Evolutionary conservation across 2,113 vertebrate genomes (phyloP), one percentile per base, ranked within the genome.

Genomic region (Burhinus bistriatus): DNA sequence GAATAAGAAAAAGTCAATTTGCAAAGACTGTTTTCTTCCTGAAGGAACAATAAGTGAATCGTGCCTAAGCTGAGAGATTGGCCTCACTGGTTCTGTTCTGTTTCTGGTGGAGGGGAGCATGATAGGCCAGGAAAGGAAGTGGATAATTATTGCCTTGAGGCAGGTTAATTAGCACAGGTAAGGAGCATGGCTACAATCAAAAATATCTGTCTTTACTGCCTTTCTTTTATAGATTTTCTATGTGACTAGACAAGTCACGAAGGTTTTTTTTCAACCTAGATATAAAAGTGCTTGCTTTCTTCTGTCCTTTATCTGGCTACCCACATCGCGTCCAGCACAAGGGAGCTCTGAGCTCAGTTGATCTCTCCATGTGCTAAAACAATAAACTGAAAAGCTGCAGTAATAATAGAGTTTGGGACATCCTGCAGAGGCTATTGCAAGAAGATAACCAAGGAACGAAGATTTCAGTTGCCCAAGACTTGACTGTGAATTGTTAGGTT

Each of bases 91-190:
- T 51, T 94, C 62, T 82, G 16, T 65, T 68, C 52, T 87, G 40
- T 27, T 87, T 68, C 69, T 96, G 80, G 25, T 87, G 75, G 70
- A 83, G 57, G 18, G 57, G 29, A 76, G 58, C n/a, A 11, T 5
- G 40, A 40, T 47, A 61, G 61, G 52, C 87, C 44, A 47, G 81
- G 44, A 79, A n/a, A 83, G 75, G 82, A 70, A 91, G 42, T 40
- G 54, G 45, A 14, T 90, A 64, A 71, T 95, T 79, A 89, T 58
- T 82, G 49, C 73, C 73, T 62, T 82, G 66, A 83, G 92, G 86
- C 57, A 52, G 55, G 58, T 83, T 94, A 79, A 79, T 92, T 83
- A 93, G 40, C 40, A 71, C 83, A 95, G 83, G 78, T 91, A 95
- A 80, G 66, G 58, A 85, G n/a, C 57, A 45, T 32, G 61, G 81